Conservation (phyloP, 2,797 vertebrate genomes). For the Bradypodion pumilum region DNA sequence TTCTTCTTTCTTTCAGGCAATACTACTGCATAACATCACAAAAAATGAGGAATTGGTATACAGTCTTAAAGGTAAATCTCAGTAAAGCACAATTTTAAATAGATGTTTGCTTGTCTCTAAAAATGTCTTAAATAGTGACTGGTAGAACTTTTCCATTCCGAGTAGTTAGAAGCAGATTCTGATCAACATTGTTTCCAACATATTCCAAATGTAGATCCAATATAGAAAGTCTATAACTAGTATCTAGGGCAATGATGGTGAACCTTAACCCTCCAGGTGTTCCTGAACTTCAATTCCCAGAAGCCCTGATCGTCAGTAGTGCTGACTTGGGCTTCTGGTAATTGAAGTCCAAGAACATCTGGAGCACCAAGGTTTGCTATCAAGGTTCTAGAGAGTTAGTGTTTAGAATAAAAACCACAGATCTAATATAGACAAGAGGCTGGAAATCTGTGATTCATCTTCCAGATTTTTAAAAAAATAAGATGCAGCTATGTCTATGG, state of each 20-base stretch:
- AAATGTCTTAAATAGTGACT: background rate
- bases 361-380: too few species aligned
- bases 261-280: too few species aligned
- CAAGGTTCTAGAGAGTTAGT: too few species aligned
- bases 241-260: too few species aligned
- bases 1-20: constrained; percentile 62
- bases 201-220: too few species aligned
- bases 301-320: too few species aligned
- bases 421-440: background rate
- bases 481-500: too few species aligned
- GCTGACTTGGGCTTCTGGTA: too few species aligned
- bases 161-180: rapidly evolving
- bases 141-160: background rate
- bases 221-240: background rate
- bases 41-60: constrained; percentile 68
- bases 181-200: background rate
- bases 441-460: background rate
- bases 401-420: background rate
- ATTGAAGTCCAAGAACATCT: too few species aligned
- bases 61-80: constrained; percentile 70
- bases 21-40: constrained; percentile 75
- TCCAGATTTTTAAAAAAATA: background rate
- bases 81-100: rapidly evolving
- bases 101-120: background rate
- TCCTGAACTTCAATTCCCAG: too few species aligned